Conservation (phyloP, 2,888 invertebrate genomes). For the Trichogramma evanescens region DNA sequence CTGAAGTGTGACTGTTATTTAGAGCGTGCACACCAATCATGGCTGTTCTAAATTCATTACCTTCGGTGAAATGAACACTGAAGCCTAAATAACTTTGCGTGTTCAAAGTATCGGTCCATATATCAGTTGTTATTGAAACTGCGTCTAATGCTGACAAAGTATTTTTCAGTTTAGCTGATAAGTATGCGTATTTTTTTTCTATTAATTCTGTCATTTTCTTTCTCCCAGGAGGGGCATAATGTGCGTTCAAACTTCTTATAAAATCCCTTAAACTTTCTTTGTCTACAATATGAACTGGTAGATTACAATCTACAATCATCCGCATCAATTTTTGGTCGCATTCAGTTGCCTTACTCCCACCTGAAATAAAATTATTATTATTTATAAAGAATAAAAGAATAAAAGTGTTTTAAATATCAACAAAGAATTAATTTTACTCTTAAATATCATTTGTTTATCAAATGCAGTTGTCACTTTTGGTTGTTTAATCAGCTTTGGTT, state of each 20-base stretch:
- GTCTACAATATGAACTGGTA: conserved; percentile 17
- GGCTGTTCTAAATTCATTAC: conserved; percentile 11
- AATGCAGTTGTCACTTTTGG: too few species aligned
- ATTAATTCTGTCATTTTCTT: conserved; percentile 11
- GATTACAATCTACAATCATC: conserved; percentile 22
- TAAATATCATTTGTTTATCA: too few species aligned
- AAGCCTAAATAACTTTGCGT: conserved; percentile 12
- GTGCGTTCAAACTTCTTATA: conserved; percentile 10
- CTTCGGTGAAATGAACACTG: conserved; percentile 5
- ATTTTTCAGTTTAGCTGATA: conserved; percentile 12
- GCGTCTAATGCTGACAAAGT: conserved; percentile 7
- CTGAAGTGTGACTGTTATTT: conserved; percentile 22
- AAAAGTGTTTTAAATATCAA: neutral
- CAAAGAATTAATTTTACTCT: too few species aligned
- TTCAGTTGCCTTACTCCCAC: conserved; percentile 6
- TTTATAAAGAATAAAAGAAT: too few species aligned
- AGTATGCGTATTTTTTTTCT: conserved; percentile 14
- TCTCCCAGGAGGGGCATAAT: conserved; percentile 15
- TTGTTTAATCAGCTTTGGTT: too few species aligned
- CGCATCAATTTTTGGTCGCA: conserved; percentile 44
- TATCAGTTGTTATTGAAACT: conserved; percentile 20
- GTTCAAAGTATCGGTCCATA: conserved; percentile 21
- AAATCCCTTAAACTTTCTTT: conserved; percentile 21
- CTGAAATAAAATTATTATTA: too few species aligned
- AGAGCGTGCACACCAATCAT: conserved; percentile 22